Conservation (phyloP, 2,888 invertebrate species). For the Drosophila eohydei region DNA sequence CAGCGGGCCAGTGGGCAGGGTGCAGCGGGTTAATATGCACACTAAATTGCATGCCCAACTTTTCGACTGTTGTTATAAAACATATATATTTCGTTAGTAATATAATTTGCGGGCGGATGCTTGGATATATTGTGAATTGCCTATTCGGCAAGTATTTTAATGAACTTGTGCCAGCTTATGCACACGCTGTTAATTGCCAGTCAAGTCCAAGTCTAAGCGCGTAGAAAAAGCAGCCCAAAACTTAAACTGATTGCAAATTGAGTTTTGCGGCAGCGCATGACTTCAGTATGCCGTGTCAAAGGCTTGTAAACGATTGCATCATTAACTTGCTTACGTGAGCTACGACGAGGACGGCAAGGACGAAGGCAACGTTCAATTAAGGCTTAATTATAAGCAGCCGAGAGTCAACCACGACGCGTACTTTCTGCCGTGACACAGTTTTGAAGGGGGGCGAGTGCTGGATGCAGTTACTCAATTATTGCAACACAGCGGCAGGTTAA, state of each 20-base stretch:
- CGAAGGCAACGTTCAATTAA: slow-evolving; percentile 62
- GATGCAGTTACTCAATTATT: slow-evolving; percentile 58
- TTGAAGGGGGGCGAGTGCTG: background rate
- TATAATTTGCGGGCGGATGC: slow-evolving; percentile 42
- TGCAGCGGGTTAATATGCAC: slow-evolving; percentile 65
- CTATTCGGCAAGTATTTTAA: slow-evolving; percentile 48
- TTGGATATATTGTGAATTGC: slow-evolving; percentile 14
- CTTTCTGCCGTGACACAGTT: slow-evolving; percentile 51
- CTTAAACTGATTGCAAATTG: slow-evolving; percentile 45
- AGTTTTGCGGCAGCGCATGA: slow-evolving; percentile 21
- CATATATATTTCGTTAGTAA: slow-evolving; percentile 41
- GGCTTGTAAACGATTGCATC: slow-evolving; percentile 71
- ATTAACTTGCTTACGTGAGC: slow-evolving; percentile 70
- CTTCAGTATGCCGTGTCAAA: slow-evolving; percentile 64
- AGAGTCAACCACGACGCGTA: slow-evolving; percentile 37
- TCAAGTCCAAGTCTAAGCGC: slow-evolving; percentile 6
- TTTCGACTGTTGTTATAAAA: slow-evolving; percentile 60
- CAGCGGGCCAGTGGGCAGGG: slow-evolving; percentile 1
- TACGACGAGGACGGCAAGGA: slow-evolving; percentile 6
- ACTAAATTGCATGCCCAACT: slow-evolving; percentile 69
- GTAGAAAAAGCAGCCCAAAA: slow-evolving; percentile 26
- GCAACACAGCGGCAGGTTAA: slow-evolving; percentile 13
- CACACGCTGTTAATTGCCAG: slow-evolving; percentile 29
- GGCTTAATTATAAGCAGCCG: slow-evolving; percentile 66
- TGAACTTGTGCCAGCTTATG: slow-evolving; percentile 51